These are phyloP conservation scores for Platichthys stellatus DNA, from an alignment of 2,113 vertebrate species.

Conservation along the genomic window DNA sequence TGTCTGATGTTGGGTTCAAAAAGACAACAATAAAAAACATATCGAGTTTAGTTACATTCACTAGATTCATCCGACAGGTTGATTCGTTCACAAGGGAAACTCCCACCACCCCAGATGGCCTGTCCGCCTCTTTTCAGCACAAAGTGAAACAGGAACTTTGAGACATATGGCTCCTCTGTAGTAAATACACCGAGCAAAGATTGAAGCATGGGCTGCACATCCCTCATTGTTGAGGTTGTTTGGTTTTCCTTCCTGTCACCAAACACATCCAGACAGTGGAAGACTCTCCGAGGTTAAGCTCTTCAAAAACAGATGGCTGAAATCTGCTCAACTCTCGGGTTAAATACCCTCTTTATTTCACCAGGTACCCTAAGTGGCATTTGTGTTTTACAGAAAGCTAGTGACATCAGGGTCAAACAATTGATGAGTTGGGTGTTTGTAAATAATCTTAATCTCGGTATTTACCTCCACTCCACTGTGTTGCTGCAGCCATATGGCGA, in stretches of 20 bases:
- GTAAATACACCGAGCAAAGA: slow-evolving; percentile 58
- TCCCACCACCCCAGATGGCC: slow-evolving; percentile 54
- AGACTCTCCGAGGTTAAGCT: slow-evolving; percentile 74
- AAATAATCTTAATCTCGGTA: slow-evolving; percentile 66
- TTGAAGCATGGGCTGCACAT: slow-evolving; percentile 35
- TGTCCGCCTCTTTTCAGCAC: slow-evolving; percentile 8
- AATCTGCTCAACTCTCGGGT: slow-evolving; percentile 76
- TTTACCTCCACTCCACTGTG: slow-evolving; percentile 51
- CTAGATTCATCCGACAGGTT: slow-evolving; percentile 17
- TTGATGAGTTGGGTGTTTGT: slow-evolving; percentile 51
- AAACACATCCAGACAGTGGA: slow-evolving; percentile 60
- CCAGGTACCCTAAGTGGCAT: slow-evolving; percentile 74
- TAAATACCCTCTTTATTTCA: slow-evolving; percentile 78
- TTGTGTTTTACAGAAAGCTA: slow-evolving; percentile 65
- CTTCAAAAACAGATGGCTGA: slow-evolving; percentile 80
- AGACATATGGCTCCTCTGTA: slow-evolving; percentile 69
- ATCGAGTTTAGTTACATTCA: not conserved
- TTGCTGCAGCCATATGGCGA: slow-evolving; percentile 68
- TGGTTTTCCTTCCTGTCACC: slow-evolving; percentile 57
- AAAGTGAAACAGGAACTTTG: slow-evolving; percentile 50
- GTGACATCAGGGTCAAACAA: slow-evolving; percentile 58
- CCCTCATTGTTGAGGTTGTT: slow-evolving; percentile 62
- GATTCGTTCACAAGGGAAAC: slow-evolving; percentile 29
- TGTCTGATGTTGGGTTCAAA: slow-evolving; percentile 1
- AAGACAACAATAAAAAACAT: not conserved